Evolutionary conservation across 2,888 invertebrate genomes (phyloP).

Genomic region (Platycnemis pennipes): DNA sequence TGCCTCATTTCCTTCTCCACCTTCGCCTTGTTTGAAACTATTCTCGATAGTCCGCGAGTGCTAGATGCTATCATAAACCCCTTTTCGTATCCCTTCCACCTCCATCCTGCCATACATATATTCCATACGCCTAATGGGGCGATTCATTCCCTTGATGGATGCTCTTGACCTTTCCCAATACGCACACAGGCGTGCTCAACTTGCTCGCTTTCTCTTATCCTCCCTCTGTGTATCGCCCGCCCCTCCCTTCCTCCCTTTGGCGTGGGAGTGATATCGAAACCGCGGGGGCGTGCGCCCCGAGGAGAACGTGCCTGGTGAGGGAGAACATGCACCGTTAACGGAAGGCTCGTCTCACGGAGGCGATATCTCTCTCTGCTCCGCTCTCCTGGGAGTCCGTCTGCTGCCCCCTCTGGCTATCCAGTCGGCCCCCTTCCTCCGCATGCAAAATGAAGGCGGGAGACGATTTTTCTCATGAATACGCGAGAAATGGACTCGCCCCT

Average conservation of each 20-base stretch:
- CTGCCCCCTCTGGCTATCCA: not conserved
- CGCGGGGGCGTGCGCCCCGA: too few species aligned
- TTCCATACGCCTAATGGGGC: conserved; percentile 62
- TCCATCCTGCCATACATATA: not conserved
- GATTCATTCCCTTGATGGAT: conserved; percentile 64
- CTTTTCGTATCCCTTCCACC: conserved; percentile 43
- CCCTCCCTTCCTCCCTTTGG: not conserved
- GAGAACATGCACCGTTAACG: not conserved
- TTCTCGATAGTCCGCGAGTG: not conserved
- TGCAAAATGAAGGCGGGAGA: not conserved
- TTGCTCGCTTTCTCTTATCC: too few species aligned
- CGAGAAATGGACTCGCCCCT: not conserved
- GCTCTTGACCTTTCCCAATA: conserved; percentile 54
- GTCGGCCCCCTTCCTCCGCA: not conserved
- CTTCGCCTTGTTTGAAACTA: too few species aligned
- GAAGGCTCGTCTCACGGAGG: too few species aligned
- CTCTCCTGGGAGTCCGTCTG: not conserved
- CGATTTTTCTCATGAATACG: not conserved
- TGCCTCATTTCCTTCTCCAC: not conserved
- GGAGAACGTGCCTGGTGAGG: not conserved
- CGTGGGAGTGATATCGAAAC: not conserved
- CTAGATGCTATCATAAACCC: not conserved
- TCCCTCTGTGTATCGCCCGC: not conserved
- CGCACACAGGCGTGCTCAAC: not conserved
- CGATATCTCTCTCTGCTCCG: too few species aligned